A percentile compares a stretch with the other conserved stretches of the same genome.
These are phyloP conservation scores for Anthrax anthrax DNA, from an alignment of 2,888 invertebrate species.

Conservation along the genomic window DNA sequence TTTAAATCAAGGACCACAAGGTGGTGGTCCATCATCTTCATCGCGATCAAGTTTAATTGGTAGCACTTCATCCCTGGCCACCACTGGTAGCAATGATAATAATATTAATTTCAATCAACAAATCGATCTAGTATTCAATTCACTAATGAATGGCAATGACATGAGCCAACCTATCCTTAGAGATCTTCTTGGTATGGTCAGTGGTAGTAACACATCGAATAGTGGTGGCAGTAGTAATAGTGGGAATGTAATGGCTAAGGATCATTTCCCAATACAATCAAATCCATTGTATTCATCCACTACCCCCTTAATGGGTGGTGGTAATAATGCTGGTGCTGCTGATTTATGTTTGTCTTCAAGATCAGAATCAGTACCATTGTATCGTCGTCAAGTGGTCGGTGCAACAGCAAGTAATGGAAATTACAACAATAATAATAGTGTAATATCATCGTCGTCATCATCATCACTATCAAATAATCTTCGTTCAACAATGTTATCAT, in stretches of 20 bases:
- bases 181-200: slow-evolving; percentile 30
- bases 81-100: not conserved
- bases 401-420: slow-evolving; percentile 14
- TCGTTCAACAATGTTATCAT: slow-evolving; percentile 5
- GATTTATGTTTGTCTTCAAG: slow-evolving; percentile 8
- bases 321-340: slow-evolving; percentile 11
- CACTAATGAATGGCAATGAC: slow-evolving; percentile 32
- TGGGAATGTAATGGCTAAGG: not conserved
- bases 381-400: slow-evolving; percentile 35
- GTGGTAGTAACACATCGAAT: slow-evolving; percentile 12
- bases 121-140: slow-evolving; percentile 33
- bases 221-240: not conserved
- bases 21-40: slow-evolving; percentile 4
- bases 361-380: slow-evolving; percentile 35
- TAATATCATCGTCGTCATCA: slow-evolving; percentile 17
- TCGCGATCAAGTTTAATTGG: not conserved
- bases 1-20: slow-evolving; percentile 9
- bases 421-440: slow-evolving; percentile 15
- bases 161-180: slow-evolving; percentile 31
- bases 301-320: slow-evolving; percentile 11
- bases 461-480: slow-evolving; percentile 14
- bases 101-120: slow-evolving; percentile 31
- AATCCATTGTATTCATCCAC: not conserved
- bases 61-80: not conserved
- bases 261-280: not conserved